Base-by-base conservation (phyloP, 2,888 invertebrate species). In the Mechanitis messenoides region DNA sequence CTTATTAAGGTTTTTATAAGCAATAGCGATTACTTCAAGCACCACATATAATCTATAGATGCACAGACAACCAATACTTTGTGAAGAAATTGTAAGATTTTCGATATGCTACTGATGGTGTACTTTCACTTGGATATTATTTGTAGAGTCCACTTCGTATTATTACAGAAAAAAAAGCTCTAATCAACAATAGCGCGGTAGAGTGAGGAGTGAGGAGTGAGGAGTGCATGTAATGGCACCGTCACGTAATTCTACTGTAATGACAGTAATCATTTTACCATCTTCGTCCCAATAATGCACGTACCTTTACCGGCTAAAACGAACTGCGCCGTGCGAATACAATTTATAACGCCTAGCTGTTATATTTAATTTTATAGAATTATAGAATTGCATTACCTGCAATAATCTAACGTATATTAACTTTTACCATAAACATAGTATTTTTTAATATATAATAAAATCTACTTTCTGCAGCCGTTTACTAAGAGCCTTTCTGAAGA, bases 261-360 rank as follows among this genome's bases (percentile, higher is more conserved):
- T 88, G 85, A 86, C 79, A 74, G 87, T 82, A 87, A 89, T 89
- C 86, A 88, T 88, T 86, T 85, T 80, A 85, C 83, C 85, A 85
- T 88, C 86, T 84, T 78, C 77, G 77, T 80, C 79, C 83, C 85
- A 80, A 84, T 85, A 81, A 77, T 75, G 71, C 75, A 76, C 78
- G 77, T 78, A 79, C 80, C 77, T 76, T 74, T 66, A 74, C 70
- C 61, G 64, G 65, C 72, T 70, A 74, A 68, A 68, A 72, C 73
- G 70, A 69, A 59, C 55, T 62, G 47, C 58, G 75, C 78, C 78
- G 79, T 81, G 81, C 81, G 82, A 82, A 83, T 81, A 76, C 77
- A 77, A 75, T 74, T 73, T 76, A 75, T 74, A 80, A 74, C 75
- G 75, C 74, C 55, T 58, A 62, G 61, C 56, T 64, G 56, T 59